Evolutionary conservation across 2,797 vertebrate genomes (phyloP).

Genomic region (Mastacembelus armatus): DNA sequence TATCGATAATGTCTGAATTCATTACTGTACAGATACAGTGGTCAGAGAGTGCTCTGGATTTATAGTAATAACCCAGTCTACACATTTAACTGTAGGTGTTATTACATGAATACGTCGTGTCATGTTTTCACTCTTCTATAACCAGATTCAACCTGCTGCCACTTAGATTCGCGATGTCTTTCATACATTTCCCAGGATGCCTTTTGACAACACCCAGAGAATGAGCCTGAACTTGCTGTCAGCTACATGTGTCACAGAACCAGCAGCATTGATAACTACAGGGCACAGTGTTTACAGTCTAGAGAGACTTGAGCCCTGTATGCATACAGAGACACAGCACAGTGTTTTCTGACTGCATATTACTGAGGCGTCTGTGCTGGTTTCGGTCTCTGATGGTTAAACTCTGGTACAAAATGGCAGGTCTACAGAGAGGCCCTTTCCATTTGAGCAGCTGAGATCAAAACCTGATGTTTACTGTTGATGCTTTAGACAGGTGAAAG

Average conservation of each 20-base stretch:
- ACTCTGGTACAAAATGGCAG: slow-evolving; percentile 23
- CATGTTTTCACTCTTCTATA: slow-evolving; percentile 8
- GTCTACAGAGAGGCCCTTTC: slow-evolving; percentile 29
- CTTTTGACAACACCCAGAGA: slow-evolving; percentile 5
- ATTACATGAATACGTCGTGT: slow-evolving; percentile 1
- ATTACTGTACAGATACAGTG: neutral
- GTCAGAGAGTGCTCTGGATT: slow-evolving; percentile 1
- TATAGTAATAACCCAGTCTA: neutral
- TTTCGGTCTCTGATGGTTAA: slow-evolving; percentile 2
- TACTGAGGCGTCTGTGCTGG: neutral
- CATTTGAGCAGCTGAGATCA: slow-evolving; percentile 24
- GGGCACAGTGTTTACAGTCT: neutral
- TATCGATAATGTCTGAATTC: neutral
- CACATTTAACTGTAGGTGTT: slow-evolving; percentile 4
- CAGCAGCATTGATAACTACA: neutral
- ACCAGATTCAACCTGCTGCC: neutral
- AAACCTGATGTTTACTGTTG: slow-evolving; percentile 47
- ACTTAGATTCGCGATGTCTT: neutral
- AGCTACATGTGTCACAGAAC: neutral
- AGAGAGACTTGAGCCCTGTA: neutral
- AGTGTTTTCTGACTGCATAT: neutral
- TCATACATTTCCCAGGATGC: slow-evolving; percentile 7
- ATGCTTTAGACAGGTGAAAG: slow-evolving; percentile 53
- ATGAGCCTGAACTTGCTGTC: slow-evolving; percentile 10
- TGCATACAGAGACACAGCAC: slow-evolving; percentile 4